These are phyloP conservation scores for Sipha maydis DNA, from an alignment of 2,888 invertebrate genomes.

Conservation along the genomic window DNA sequence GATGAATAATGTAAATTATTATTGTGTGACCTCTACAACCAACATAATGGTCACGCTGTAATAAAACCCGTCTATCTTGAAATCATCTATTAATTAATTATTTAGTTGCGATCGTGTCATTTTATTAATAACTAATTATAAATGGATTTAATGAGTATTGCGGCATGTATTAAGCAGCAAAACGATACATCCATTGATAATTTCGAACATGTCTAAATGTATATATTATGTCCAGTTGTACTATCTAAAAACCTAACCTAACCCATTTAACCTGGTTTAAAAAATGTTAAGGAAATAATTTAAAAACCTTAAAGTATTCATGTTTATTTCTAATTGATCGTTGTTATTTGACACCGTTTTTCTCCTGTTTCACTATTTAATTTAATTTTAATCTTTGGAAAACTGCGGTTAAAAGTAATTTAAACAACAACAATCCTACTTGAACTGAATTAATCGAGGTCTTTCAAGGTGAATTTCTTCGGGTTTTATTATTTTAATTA, in stretches of 20 bases:
- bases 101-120: not conserved
- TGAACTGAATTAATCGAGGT: constrained; percentile 8
- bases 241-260: too few relatives aligned
- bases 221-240: too few relatives aligned
- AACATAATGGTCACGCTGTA: not conserved
- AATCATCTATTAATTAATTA: not conserved
- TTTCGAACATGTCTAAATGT: not conserved
- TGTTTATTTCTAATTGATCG: constrained; percentile 1
- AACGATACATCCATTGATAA: not conserved
- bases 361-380: not conserved
- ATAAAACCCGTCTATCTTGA: not conserved
- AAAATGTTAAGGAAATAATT: not conserved
- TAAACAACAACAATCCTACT: not conserved
- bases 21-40: not conserved
- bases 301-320: not conserved
- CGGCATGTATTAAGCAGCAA: not conserved
- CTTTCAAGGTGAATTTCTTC: not conserved
- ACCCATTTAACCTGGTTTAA: not conserved
- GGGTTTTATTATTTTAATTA: constrained; percentile 29
- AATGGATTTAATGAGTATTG: not conserved
- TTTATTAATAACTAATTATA: not conserved
- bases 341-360: constrained; percentile 13
- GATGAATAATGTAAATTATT: not conserved
- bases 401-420: not conserved
- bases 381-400: constrained; percentile 19